phyloP scores from a whole-genome alignment of 2,888 invertebrate species.

The Belgica antarctica region DNA sequence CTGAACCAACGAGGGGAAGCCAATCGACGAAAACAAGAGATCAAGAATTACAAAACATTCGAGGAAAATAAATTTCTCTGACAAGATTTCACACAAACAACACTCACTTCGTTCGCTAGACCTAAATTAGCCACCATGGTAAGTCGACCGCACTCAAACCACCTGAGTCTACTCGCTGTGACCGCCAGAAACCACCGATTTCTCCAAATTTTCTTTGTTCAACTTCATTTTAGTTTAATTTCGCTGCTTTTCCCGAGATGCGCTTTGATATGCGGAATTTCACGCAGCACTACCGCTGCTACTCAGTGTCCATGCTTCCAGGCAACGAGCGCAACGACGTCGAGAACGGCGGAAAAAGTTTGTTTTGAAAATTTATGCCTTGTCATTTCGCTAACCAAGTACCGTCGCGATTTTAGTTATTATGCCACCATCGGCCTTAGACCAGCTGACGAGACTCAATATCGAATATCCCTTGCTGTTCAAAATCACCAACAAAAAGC shows the following conservation, averaged over 20 bases:
- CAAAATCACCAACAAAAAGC: constrained; percentile 84
- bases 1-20: no score
- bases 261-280: constrained; percentile 34
- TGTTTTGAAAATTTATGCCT: constrained; percentile 48
- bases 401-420: constrained; percentile 66
- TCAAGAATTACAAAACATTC: no score
- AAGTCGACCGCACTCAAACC: neutral
- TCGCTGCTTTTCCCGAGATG: constrained; percentile 13
- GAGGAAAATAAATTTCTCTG: neutral
- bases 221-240: constrained; percentile 31
- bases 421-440: constrained; percentile 95
- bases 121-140: no score
- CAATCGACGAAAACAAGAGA: no score
- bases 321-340: constrained; percentile 92
- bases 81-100: neutral
- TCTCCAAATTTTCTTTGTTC: constrained; percentile 12
- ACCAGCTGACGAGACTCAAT: constrained; percentile 86
- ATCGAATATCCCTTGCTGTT: constrained; percentile 99
- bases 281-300: constrained; percentile 69
- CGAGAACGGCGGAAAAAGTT: constrained; percentile 95
- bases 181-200: neutral
- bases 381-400: constrained; percentile 22
- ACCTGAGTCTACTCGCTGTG: neutral
- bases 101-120: neutral
- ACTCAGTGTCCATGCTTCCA: constrained; percentile 91